Percentiles rank a stretch among this genome's conserved stretches.
These are phyloP conservation scores for Jacana jacana DNA, from an alignment of 2,113 vertebrate species.

Conservation along the genomic window DNA sequence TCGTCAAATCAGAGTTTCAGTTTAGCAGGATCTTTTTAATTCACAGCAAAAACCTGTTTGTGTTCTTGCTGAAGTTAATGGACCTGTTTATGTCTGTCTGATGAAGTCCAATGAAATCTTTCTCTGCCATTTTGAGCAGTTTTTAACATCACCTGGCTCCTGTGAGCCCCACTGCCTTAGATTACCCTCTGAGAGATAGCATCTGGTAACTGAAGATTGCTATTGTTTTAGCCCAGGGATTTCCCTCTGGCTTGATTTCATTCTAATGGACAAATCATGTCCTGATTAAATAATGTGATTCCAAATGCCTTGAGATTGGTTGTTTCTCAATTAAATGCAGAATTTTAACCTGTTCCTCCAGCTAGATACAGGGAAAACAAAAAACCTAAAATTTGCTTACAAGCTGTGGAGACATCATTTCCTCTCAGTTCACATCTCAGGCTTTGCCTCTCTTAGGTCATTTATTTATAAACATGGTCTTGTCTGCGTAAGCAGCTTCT, in stretches of 20 bases:
- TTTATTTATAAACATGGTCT: too few species aligned
- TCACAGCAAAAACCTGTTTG: background rate
- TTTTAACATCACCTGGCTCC: background rate
- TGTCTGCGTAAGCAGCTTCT: constrained; percentile 45
- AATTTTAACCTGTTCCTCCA: constrained; percentile 30
- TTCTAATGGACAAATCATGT: background rate
- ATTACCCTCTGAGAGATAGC: background rate
- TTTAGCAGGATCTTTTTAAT: background rate
- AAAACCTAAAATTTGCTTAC: background rate
- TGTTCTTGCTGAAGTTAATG: background rate
- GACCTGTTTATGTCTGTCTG: background rate
- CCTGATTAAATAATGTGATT: constrained; percentile 1
- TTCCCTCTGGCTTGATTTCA: constrained; percentile 22
- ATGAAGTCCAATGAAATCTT: background rate
- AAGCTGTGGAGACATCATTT: background rate
- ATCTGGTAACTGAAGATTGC: background rate
- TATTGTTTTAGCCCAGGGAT: constrained; percentile 3
- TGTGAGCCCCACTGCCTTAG: background rate
- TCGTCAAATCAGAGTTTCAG: background rate
- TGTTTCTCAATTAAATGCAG: background rate
- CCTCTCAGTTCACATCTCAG: background rate
- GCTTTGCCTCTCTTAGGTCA: constrained; percentile 26
- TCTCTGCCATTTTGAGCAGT: background rate
- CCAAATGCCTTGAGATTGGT: background rate
- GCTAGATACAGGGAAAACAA: background rate